A percentile compares a stretch with the other conserved stretches of the same genome.
Evolutionary conservation across 2,888 invertebrate species (phyloP).

Genomic region (Sarcophaga carnaria): DNA sequence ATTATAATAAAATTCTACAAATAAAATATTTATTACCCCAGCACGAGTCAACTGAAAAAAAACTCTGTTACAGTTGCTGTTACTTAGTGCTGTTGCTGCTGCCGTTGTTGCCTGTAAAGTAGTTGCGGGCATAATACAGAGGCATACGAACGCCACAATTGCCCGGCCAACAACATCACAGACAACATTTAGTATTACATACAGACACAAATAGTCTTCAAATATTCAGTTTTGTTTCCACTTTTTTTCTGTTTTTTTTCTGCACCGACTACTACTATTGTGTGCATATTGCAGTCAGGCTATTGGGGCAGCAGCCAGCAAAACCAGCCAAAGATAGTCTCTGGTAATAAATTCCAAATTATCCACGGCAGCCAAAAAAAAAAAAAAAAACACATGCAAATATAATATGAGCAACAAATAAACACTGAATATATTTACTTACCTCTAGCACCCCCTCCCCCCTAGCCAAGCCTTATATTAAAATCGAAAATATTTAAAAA

Average conservation of each 20-base stretch:
- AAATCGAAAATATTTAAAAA: conserved; percentile 66
- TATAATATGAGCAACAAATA: conserved; percentile 33
- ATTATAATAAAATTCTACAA: conserved; percentile 59
- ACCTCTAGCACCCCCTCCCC: no score
- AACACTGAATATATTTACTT: background rate
- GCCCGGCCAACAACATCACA: conserved; percentile 9
- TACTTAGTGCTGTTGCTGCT: conserved; percentile 42
- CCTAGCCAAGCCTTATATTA: conserved; percentile 15
- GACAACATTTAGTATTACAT: background rate
- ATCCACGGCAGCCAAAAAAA: conserved; percentile 56
- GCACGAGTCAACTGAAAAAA: conserved; percentile 63
- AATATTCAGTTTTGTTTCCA: conserved; percentile 12
- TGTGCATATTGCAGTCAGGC: conserved; percentile 23
- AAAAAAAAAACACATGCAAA: conserved; percentile 53
- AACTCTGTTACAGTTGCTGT: conserved; percentile 33
- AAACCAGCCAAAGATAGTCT: conserved; percentile 49
- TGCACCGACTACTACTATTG: conserved; percentile 36
- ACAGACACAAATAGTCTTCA: conserved; percentile 40
- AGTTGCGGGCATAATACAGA: conserved; percentile 53
- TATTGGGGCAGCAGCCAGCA: conserved; percentile 25
- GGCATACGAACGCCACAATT: conserved; percentile 53
- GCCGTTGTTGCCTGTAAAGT: conserved; percentile 12
- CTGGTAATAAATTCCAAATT: conserved; percentile 68
- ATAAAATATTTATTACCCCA: conserved; percentile 68
- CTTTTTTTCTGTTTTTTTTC: conserved; percentile 45